Conservation (phyloP, 1,140 invertebrate species). For the Procambarus clarkii region DNA sequence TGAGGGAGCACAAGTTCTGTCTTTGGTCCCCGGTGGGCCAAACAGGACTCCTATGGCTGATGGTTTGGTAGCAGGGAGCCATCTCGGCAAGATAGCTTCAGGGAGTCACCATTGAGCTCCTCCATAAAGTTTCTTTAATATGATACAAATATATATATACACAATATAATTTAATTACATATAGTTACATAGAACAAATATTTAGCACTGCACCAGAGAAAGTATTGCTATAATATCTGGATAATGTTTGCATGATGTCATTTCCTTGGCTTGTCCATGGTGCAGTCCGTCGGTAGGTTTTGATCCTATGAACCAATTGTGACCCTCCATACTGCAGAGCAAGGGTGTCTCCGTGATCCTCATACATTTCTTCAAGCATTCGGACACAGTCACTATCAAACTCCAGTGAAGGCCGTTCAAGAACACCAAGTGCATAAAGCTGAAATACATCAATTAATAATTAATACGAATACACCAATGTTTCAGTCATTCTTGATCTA, state of each 20-base stretch:
- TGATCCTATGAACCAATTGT: conserved; percentile 96
- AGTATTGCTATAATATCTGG: conserved; percentile 98
- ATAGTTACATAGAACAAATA: too few relatives aligned
- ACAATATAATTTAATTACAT: too few relatives aligned
- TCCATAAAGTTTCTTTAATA: too few relatives aligned
- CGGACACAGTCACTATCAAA: conserved; percentile 97
- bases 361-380: conserved; percentile 96
- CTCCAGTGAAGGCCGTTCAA: conserved; percentile 89
- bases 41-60: too few relatives aligned
- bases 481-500: conserved; percentile 1
- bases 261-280: conserved; percentile 98
- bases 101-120: too few relatives aligned
- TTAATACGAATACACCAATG: neutral
- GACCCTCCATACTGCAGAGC: conserved; percentile 99
- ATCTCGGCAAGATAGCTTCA: too few relatives aligned
- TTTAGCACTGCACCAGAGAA: conserved; percentile 84
- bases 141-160: too few relatives aligned
- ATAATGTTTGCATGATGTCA: conserved; percentile 98
- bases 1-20: too few relatives aligned
- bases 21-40: too few relatives aligned
- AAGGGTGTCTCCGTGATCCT: conserved; percentile 98
- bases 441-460: conserved; percentile 77
- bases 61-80: too few relatives aligned
- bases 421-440: conserved; percentile 89
- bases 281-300: conserved; percentile 91